Percentiles rank a stretch among this genome's conserved stretches.
Evolutionary conservation across 2,797 vertebrate species (phyloP).

Genomic region (Craterocephalus amniculus): DNA sequence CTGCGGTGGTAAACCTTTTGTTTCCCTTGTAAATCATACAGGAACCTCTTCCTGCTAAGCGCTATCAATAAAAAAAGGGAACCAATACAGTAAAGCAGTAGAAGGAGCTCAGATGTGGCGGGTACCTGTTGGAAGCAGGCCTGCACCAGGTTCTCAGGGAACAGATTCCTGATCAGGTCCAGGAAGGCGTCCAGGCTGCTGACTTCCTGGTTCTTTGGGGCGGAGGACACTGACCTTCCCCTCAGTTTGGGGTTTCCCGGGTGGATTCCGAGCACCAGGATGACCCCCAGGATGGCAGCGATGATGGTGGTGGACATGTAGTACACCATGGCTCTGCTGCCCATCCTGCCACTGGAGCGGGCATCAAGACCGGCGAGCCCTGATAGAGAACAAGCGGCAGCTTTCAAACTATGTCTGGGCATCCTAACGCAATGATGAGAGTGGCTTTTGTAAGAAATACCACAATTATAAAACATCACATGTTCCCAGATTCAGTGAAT

Average conservation of each 20-base stretch:
- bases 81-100: not conserved
- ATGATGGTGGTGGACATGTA: slow-evolving; percentile 88
- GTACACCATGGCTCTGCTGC: slow-evolving; percentile 87
- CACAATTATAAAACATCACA: not conserved
- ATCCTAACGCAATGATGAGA: not conserved
- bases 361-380: slow-evolving; percentile 87
- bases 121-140: slow-evolving; percentile 88
- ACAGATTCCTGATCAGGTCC: slow-evolving; percentile 87
- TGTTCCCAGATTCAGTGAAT: not conserved
- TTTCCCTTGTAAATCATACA: not conserved
- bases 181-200: slow-evolving; percentile 88
- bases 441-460: not conserved
- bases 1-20: not conserved
- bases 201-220: slow-evolving; percentile 80
- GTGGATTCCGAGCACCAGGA: slow-evolving; percentile 86
- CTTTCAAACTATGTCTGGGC: slow-evolving; percentile 1
- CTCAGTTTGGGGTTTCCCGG: slow-evolving; percentile 87
- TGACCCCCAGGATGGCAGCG: slow-evolving; percentile 85
- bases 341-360: slow-evolving; percentile 87
- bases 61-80: not conserved
- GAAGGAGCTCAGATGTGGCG: not conserved
- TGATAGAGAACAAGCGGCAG: slow-evolving; percentile 29
- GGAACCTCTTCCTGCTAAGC: not conserved
- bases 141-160: slow-evolving; percentile 88
- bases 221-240: slow-evolving; percentile 5